These are phyloP conservation scores for Rhagophthalmus giganteus DNA, from an alignment of 2,888 invertebrate species.

Conservation along the genomic window DNA sequence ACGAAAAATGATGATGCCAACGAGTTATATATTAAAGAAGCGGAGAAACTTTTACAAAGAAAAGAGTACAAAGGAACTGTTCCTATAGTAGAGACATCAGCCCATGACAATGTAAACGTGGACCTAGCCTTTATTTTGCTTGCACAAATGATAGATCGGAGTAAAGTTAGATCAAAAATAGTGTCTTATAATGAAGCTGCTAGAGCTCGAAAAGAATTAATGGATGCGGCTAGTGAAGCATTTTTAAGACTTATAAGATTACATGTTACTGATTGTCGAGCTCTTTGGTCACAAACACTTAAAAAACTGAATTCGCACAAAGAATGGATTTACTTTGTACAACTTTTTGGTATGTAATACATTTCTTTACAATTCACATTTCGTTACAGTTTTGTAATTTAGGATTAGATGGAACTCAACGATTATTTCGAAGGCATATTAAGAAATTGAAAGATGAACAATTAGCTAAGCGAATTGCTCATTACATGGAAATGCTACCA, in stretches of 20 bases:
- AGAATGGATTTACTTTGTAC: constrained; percentile 87
- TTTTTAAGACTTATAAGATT: constrained; percentile 84
- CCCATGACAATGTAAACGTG: constrained; percentile 95
- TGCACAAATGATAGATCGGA: constrained; percentile 90
- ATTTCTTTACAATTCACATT: background rate
- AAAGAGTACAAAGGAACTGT: constrained; percentile 92
- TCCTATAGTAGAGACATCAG: constrained; percentile 90
- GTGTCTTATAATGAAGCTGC: constrained; percentile 82
- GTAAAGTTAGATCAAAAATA: constrained; percentile 72
- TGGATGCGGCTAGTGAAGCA: constrained; percentile 89
- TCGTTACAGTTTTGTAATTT: too few relatives aligned
- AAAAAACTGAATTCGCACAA: constrained; percentile 85
- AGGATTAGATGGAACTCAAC: constrained; percentile 62
- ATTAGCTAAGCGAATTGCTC: constrained; percentile 72
- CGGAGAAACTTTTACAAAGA: constrained; percentile 81
- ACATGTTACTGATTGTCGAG: constrained; percentile 80
- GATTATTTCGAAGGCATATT: constrained; percentile 76
- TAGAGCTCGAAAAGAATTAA: constrained; percentile 80
- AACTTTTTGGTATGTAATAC: constrained; percentile 76
- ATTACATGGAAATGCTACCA: constrained; percentile 77
- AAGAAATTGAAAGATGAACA: constrained; percentile 82
- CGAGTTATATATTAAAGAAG: constrained; percentile 84
- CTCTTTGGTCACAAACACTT: constrained; percentile 83
- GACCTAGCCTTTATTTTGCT: constrained; percentile 88
- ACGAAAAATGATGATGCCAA: constrained; percentile 94